Base-by-base conservation (phyloP, 2,888 invertebrate species). In the Perithous albicinctus region DNA sequence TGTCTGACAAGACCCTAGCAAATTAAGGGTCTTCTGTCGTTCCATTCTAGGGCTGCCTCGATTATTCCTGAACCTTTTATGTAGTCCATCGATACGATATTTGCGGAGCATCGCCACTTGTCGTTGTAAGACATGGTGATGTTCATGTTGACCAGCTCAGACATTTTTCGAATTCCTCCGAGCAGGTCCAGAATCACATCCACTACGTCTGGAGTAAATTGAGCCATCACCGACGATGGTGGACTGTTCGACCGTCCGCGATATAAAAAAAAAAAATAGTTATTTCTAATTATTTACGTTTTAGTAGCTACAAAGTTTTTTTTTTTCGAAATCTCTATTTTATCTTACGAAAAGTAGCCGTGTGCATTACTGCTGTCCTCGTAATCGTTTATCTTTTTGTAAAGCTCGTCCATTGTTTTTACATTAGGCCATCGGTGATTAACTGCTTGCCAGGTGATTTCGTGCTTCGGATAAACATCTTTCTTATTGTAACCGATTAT, bases 21-120 rank as follows among this genome's bases (percentile, higher is more conserved):
- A 5, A 63, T 38, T 1, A 85, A 72, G 26, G 86, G 79, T 77
- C 90, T 87, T 81, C 85, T 86, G 46, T 89, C 89, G 51, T 91
- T 91, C 83, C 89, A 86, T 46, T 90, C 85, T 56, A 91, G 88
- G 18, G 91, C 90, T 18, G 86, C 82, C 35, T 96, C 96, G 56
- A 96, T 94, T 35, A 97, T 93, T 89, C 96, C 96, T 56, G 95
- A 96, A 18, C 95, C 95, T 81, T 96, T 93, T 88, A 96, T 96
- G 90, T 95, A 97, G 91, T 97, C 97, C 5, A 96, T 94, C 0
- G 96, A 95, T 1, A 97, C 94, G 29, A 96, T 95, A 90, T 96
- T 97, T 8, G 95, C 95, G 73, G 94, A 94, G 12, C 93, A 92
- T 59, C 95, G 94, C 96, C 96, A 96, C 48, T 94, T 94, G 5